These are phyloP conservation scores for Condylura cristata DNA, from an alignment of 2,113 vertebrate genomes.

Conservation along the genomic window DNA sequence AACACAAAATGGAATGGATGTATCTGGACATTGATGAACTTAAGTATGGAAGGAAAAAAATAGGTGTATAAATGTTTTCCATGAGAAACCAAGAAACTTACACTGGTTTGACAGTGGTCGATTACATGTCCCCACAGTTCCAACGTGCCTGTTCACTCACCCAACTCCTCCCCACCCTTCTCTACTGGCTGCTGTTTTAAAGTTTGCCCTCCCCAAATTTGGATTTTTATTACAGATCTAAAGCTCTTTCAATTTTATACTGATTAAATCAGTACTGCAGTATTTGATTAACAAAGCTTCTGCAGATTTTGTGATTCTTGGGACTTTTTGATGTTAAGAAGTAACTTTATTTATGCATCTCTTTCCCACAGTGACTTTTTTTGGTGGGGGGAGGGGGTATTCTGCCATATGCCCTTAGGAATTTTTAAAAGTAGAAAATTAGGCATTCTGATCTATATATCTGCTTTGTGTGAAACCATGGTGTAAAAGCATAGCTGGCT, in stretches of 20 bases:
- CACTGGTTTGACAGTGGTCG: constrained; percentile 94
- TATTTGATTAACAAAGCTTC: constrained; percentile 87
- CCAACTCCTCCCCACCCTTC: constrained; percentile 71
- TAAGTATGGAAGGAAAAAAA: constrained; percentile 84
- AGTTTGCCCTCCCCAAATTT: constrained; percentile 86
- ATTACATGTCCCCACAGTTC: constrained; percentile 89
- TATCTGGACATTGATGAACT: constrained; percentile 81
- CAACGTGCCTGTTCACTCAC: constrained; percentile 90
- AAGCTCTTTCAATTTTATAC: constrained; percentile 90
- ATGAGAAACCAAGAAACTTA: constrained; percentile 94
- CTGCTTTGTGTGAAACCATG: constrained; percentile 86
- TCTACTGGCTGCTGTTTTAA: constrained; percentile 88
- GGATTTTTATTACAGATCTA: constrained; percentile 89
- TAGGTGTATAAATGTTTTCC: constrained; percentile 91
- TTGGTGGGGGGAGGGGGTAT: constrained; percentile 31
- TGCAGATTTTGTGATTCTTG: constrained; percentile 88
- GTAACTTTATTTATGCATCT: constrained; percentile 88
- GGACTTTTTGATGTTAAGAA: constrained; percentile 88
- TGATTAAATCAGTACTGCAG: constrained; percentile 89
- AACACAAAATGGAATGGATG: constrained; percentile 65
- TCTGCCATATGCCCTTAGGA: constrained; percentile 86
- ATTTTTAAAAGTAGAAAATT: constrained; percentile 85
- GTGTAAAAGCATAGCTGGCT: constrained; percentile 86
- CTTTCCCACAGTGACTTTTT: constrained; percentile 72
- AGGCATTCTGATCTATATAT: constrained; percentile 82